Percentiles rank a stretch among this genome's conserved stretches.
Evolutionary conservation across 1,140 invertebrate genomes (phyloP).

Genomic region (Hylaeus volcanicus): DNA sequence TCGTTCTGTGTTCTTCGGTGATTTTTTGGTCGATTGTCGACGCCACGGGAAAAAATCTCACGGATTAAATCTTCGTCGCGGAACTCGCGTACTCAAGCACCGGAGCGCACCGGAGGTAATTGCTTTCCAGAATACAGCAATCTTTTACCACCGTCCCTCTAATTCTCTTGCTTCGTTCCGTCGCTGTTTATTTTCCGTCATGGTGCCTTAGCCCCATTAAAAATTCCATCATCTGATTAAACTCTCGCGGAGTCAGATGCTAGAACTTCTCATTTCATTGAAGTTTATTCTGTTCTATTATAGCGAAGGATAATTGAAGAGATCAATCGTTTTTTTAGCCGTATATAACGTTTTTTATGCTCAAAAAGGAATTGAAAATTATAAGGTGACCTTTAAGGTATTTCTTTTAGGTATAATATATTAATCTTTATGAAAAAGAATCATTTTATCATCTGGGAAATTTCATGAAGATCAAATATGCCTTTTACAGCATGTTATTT

Average conservation of each 20-base stretch:
- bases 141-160: background rate
- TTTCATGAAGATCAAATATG: no score
- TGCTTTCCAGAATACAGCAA: conserved; percentile 11
- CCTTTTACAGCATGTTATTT: no score
- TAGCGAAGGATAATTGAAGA: no score
- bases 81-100: background rate
- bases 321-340: no score
- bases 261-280: background rate
- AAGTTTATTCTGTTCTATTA: background rate
- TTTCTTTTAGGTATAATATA: no score
- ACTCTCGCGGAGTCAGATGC: background rate
- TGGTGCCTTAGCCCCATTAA: background rate
- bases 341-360: background rate
- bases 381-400: no score
- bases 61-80: conserved; percentile 20
- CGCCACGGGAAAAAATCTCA: background rate
- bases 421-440: no score
- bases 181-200: conserved; percentile 11
- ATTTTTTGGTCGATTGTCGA: background rate
- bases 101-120: background rate
- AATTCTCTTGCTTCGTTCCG: background rate
- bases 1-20: background rate
- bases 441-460: no score
- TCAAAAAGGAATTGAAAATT: no score
- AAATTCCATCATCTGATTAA: conserved; percentile 9